These are phyloP conservation scores for Anguilla japonica DNA, from an alignment of 2,113 vertebrate genomes.

Conservation along the genomic window DNA sequence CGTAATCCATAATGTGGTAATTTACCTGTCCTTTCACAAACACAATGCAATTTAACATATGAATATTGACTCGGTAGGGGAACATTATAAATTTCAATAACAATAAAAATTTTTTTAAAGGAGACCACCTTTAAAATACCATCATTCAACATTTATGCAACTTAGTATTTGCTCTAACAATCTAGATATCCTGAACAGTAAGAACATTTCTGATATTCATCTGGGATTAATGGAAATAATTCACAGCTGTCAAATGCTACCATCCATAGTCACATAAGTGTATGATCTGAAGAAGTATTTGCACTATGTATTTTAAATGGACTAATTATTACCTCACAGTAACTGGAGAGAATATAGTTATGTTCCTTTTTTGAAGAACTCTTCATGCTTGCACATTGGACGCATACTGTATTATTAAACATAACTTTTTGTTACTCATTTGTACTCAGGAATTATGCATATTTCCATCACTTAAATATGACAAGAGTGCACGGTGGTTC, in stretches of 20 bases:
- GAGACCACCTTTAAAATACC: not conserved
- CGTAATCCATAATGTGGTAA: not conserved
- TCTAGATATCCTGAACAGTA: too few species aligned
- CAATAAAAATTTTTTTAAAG: not conserved
- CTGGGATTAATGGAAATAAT: not conserved
- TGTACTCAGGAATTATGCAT: not conserved
- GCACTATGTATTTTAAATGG: not conserved
- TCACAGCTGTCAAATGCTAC: not conserved
- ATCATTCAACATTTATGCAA: not conserved
- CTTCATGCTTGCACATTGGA: not conserved
- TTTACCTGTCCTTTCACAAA: not conserved
- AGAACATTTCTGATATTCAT: not conserved
- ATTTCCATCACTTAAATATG: not conserved
- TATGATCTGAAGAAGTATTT: not conserved
- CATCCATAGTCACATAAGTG: not conserved
- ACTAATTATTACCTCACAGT: not conserved
- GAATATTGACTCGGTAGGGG: too few species aligned
- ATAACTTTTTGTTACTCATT: not conserved
- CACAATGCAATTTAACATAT: not conserved
- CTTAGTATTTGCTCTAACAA: not conserved
- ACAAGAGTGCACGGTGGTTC: not conserved
- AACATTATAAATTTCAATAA: not conserved
- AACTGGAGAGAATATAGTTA: not conserved
- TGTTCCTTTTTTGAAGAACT: not conserved
- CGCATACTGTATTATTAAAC: not conserved